Evolutionary conservation across 2,113 vertebrate genomes (phyloP), one percentile per base, ranked within the genome.

Genomic region (Mugil cephalus): DNA sequence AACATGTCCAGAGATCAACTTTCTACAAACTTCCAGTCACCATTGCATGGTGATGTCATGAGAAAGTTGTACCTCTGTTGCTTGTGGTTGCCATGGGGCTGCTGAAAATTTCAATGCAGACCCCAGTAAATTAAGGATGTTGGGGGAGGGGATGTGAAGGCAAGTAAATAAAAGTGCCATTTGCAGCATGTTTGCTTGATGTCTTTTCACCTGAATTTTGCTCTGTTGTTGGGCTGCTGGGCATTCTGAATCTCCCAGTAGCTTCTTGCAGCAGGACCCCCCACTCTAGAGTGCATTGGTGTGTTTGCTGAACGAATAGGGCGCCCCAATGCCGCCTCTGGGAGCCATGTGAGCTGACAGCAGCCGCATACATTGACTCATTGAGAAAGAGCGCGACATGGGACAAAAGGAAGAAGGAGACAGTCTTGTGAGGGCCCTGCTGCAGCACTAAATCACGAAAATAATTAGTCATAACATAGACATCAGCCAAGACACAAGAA

Each of bases 1-100:
- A 53, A 47, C 61, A 48, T 43, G 52, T 39, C 24, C 36, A 30
- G 35, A 63, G 24, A 77, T 76, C 69, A 62, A 50, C 8, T 52
- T 79, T 68, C 61, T 48, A 12, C 56, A 62, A 42, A 21, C 51
- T 12, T 35, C 64, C 65, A 71, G 69, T 65, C 75, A 69, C 67
- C 67, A 77, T 45, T 39, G 79, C 70, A 56, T 48, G 48, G 60
- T 93, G 94, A 92, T 93, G 93, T 93, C 93, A 94, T 85, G 56
- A 91, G 93, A 93, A 89, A 94, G 79, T 55, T 71, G 92, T 92
- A 91, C 89, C 92, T 84, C 91, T 80, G 86, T 94, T 89, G 75
- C 60, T 89, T 54, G 52, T 1, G 45, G 95, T 95, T 96, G 93
- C 94, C 93, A 96, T 94, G 93, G 94, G 65, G 4, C 89, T 45